Base-by-base conservation (phyloP, 2,797 vertebrate species). In the Coilia nasus region DNA sequence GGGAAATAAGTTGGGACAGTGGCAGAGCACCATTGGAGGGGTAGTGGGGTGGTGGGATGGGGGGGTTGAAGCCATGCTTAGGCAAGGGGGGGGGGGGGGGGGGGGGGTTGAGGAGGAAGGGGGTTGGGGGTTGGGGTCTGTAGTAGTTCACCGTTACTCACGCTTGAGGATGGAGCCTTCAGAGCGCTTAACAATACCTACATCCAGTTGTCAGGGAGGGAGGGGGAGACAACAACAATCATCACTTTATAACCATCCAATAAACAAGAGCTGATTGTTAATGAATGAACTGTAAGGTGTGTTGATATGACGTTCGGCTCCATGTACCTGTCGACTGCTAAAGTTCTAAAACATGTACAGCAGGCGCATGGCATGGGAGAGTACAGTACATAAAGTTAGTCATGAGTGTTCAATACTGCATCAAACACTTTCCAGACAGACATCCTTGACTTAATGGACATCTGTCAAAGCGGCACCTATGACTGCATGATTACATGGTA, bases 181-280 rank as follows among this genome's bases (percentile, higher is more conserved):
- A 92, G 95, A 95, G 92, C 94, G 94, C 92, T 96, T 96, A 94
- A 95, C 95, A 93, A 96, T 94, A 90, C 95, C 96, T 96, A 92
- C 86, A 84, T 86, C 87, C 90, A 92, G 88, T 91, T 82, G 89
- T 89, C 88, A 90, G 86, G 88, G 85, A 87, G 89, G 87, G 89
- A 87, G 90, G 90, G 90, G 90, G 91, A 93, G 89, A 93, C 85
- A 71, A 93, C 84, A 93, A 86, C 86, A 90, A 44, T 78, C 31
- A 78, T 7, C 71, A 78, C 71, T 31, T 78, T 15, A 78, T 21
- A 78, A 78, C 71, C 35, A 44, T 78, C 19, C 31, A 78, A 35
- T 41, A 78, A 6, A 78, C 5, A 21, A 23, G 60, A 31, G 11
- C 71, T 35, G 67, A 71, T 31, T 35, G 28, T 25, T 67, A 67